These are phyloP conservation scores for Nephrocerus scutellatus DNA, from an alignment of 2,888 invertebrate species.

Conservation along the genomic window DNA sequence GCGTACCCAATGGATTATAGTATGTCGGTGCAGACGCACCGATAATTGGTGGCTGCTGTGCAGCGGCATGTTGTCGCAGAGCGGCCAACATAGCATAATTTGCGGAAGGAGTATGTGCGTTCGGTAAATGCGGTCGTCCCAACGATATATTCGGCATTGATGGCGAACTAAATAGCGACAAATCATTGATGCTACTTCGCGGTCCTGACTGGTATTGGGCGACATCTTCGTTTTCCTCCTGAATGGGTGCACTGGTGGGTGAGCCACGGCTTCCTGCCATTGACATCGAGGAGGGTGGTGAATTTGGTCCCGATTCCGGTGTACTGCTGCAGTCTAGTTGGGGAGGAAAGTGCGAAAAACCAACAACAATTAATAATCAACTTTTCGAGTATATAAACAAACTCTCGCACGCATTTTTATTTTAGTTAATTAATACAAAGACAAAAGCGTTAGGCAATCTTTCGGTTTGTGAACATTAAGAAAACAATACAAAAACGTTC, in stretches of 20 bases:
- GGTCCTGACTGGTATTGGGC: slow-evolving; percentile 56
- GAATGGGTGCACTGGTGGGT: slow-evolving; percentile 65
- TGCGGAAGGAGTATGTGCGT: slow-evolving; percentile 34
- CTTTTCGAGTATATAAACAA: too few relatives aligned
- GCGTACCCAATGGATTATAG: slow-evolving; percentile 36
- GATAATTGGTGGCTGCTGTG: slow-evolving; percentile 20
- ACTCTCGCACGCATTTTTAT: too few relatives aligned
- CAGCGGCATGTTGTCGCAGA: slow-evolving; percentile 36
- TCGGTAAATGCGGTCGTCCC: slow-evolving; percentile 66
- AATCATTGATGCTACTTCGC: slow-evolving; percentile 63
- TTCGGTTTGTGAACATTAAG: slow-evolving; percentile 3
- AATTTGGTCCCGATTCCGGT: slow-evolving; percentile 69
- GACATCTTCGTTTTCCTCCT: slow-evolving; percentile 72
- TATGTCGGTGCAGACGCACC: slow-evolving; percentile 34
- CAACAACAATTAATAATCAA: too few relatives aligned
- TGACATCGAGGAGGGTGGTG: slow-evolving; percentile 57
- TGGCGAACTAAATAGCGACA: slow-evolving; percentile 84
- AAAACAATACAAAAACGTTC: neutral
- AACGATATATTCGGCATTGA: slow-evolving; percentile 96
- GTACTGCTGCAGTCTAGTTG: slow-evolving; percentile 54
- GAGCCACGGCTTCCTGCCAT: slow-evolving; percentile 55
- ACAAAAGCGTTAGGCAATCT: slow-evolving; percentile 18
- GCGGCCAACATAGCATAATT: slow-evolving; percentile 42
- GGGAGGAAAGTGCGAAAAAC: too few relatives aligned
- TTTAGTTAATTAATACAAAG: slow-evolving; percentile 26